Percentiles rank a stretch among this genome's conserved stretches.
Conservation (phyloP, 2,113 vertebrate genomes). For the Pandion haliaetus region DNA sequence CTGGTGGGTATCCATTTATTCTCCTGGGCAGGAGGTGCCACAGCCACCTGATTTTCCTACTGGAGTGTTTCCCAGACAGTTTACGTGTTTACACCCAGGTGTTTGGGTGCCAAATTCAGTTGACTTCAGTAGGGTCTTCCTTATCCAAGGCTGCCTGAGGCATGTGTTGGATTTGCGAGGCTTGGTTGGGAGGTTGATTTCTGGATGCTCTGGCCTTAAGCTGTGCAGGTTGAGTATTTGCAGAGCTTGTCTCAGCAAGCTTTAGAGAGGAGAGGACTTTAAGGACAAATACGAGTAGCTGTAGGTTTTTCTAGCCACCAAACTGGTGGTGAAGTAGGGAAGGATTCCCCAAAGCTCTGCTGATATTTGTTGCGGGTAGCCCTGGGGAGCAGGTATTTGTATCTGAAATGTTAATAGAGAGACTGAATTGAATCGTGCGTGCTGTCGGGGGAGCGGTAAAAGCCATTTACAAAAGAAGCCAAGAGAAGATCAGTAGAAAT, state of each 20-base stretch:
- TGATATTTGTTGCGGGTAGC: background rate
- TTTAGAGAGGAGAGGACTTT: background rate
- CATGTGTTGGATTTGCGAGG: background rate
- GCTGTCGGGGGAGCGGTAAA: conserved; percentile 49
- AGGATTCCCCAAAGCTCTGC: background rate
- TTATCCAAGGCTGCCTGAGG: background rate
- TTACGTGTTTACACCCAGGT: background rate
- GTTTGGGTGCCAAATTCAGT: background rate
- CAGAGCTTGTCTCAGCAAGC: background rate
- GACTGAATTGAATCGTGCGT: background rate
- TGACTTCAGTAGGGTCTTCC: background rate
- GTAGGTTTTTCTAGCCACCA: background rate
- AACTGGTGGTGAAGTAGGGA: background rate
- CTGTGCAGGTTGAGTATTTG: background rate
- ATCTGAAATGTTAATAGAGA: conserved; percentile 45
- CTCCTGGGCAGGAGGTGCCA: background rate
- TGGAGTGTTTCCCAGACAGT: background rate
- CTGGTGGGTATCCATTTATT: background rate
- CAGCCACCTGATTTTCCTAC: background rate
- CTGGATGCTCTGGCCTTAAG: background rate
- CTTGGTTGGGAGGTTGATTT: background rate
- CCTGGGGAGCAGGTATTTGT: conserved; percentile 58
- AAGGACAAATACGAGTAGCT: background rate
- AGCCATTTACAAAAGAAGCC: conserved; percentile 56
- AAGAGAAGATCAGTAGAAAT: conserved; percentile 50